Percentiles rank a stretch among this genome's conserved stretches.
Evolutionary conservation across 2,797 vertebrate species (phyloP).

Genomic region (Melopsittacus undulatus): DNA sequence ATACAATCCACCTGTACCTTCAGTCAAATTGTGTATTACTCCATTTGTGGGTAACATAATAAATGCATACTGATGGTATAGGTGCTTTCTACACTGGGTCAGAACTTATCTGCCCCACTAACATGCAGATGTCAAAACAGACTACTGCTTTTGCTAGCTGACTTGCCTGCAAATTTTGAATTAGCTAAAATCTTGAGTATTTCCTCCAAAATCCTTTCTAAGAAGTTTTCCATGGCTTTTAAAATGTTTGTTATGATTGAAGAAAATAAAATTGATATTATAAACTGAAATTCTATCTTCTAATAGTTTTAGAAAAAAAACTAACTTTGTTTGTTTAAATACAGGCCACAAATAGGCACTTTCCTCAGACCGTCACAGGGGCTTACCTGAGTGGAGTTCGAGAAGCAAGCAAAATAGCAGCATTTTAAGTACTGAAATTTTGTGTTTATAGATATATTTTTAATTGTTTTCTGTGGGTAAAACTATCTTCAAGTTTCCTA

Average conservation of each 20-base stretch:
- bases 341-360: conserved; percentile 97
- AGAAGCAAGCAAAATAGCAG: conserved; percentile 97
- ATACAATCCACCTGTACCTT: neutral
- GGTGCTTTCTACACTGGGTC: neutral
- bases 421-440: conserved; percentile 72
- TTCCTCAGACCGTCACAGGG: conserved; percentile 96
- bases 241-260: neutral
- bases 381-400: conserved; percentile 96
- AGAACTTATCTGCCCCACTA: neutral
- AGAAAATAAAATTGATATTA: neutral
- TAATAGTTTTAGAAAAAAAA: neutral
- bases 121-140: neutral
- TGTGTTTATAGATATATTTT: conserved; percentile 38
- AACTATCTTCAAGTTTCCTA: conserved; percentile 53
- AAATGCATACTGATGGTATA: neutral
- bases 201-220: neutral
- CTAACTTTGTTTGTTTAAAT: neutral
- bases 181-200: neutral
- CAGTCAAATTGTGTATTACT: neutral
- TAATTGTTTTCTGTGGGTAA: conserved; percentile 50
- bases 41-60: neutral
- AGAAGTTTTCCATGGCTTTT: neutral
- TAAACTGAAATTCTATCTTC: neutral
- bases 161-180: neutral
- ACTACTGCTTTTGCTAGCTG: neutral